These are phyloP conservation scores for Canis aureus DNA, from an alignment of 2,113 vertebrate species.

Conservation along the genomic window DNA sequence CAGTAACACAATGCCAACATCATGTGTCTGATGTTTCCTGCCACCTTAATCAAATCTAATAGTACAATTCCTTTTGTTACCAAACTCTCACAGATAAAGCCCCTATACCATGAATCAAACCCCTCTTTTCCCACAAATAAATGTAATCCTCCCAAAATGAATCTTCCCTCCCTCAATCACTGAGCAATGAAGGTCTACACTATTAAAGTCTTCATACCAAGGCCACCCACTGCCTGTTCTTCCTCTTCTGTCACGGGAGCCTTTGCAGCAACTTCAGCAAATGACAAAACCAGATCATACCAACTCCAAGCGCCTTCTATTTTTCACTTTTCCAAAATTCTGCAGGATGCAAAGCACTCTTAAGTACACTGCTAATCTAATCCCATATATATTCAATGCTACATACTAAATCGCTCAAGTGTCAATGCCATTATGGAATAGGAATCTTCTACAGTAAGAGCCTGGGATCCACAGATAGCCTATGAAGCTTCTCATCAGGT, in stretches of 20 bases:
- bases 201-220: neutral
- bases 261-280: neutral
- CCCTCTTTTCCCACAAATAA: neutral
- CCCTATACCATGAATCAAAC: neutral
- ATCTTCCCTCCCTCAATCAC: neutral
- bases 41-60: neutral
- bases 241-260: neutral
- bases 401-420: neutral
- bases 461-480: neutral
- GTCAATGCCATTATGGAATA: neutral
- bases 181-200: neutral
- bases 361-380: neutral
- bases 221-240: too few relatives aligned
- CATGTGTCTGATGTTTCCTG: neutral
- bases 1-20: neutral
- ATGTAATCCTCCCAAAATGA: neutral
- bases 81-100: constrained; percentile 29
- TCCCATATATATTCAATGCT: neutral
- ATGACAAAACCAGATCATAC: neutral
- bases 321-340: constrained; percentile 15
- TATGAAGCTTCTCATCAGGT: neutral
- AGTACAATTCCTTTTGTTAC: neutral
- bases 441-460: neutral
- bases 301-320: neutral
- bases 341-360: neutral